A percentile compares a stretch with the other conserved stretches of the same genome.
Evolutionary conservation across 1,140 invertebrate species (phyloP).

Genomic region (Drosophila melanica): DNA sequence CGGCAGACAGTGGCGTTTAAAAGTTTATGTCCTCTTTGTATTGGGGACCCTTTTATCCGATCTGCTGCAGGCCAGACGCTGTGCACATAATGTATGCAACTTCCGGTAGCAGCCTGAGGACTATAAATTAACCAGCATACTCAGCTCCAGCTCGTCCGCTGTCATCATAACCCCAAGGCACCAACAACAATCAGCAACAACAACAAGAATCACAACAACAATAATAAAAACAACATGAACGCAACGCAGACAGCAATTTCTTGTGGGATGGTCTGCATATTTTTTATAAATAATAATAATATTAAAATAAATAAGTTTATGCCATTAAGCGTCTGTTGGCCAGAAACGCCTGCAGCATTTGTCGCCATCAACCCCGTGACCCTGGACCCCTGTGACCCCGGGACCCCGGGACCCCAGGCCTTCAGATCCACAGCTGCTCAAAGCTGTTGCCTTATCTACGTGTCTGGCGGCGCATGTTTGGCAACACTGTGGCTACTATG

Average conservation of each 20-base stretch:
- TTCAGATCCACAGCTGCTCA: constrained; percentile 16
- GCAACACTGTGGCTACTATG: constrained; percentile 48
- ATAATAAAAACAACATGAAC: not conserved
- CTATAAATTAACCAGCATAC: constrained; percentile 68
- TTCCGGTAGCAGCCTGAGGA: constrained; percentile 62
- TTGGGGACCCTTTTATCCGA: constrained; percentile 51
- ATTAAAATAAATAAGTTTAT: constrained; percentile 79
- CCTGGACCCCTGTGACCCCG: constrained; percentile 13
- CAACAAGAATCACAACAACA: constrained; percentile 1
- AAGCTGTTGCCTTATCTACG: constrained; percentile 57
- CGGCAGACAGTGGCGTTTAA: constrained; percentile 63
- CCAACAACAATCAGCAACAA: constrained; percentile 18
- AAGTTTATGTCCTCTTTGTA: constrained; percentile 63
- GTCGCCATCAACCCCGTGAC: constrained; percentile 27
- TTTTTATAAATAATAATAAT: constrained; percentile 79
- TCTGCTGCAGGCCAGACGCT: constrained; percentile 40
- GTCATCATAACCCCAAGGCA: constrained; percentile 51
- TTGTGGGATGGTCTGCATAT: constrained; percentile 52
- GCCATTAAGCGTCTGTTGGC: constrained; percentile 69
- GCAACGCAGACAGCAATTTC: constrained; percentile 9
- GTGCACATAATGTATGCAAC: constrained; percentile 67
- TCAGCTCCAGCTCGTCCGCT: constrained; percentile 44
- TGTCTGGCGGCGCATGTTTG: constrained; percentile 49
- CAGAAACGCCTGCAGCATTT: constrained; percentile 54
- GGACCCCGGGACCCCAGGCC: not conserved